Conservation (phyloP, 2,797 vertebrate genomes). For the Ptychobarbus kaznakovi region DNA sequence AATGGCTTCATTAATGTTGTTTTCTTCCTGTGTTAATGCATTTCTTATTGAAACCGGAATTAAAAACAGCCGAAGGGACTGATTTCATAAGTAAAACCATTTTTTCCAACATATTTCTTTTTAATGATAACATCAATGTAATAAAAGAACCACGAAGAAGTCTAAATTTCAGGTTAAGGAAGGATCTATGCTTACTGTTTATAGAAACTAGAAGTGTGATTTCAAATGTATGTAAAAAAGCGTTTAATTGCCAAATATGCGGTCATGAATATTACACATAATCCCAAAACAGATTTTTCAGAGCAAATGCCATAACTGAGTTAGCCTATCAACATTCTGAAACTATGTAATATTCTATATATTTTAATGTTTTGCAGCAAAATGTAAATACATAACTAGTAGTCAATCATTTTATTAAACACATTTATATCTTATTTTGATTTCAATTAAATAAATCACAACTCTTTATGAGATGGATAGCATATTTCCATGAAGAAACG, state of each 20-base stretch:
- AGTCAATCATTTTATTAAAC: not conserved
- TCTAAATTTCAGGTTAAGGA: not conserved
- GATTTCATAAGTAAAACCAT: not conserved
- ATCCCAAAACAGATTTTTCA: not conserved
- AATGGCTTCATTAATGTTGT: not conserved
- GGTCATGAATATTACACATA: not conserved
- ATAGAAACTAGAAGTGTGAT: not conserved
- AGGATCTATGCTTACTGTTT: not conserved
- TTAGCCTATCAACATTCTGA: not conserved
- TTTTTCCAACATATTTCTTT: not conserved
- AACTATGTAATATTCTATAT: not conserved
- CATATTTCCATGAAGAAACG: no score
- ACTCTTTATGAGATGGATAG: not conserved
- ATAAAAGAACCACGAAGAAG: not conserved
- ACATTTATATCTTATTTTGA: not conserved
- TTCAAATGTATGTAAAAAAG: not conserved
- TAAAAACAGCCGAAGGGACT: not conserved
- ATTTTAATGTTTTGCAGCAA: not conserved
- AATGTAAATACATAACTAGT: not conserved
- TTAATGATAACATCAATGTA: not conserved
- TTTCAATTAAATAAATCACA: not conserved
- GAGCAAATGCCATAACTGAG: not conserved
- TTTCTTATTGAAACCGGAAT: not conserved
- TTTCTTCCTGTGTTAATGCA: conserved; percentile 1
- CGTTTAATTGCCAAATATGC: not conserved